phyloP scores from a whole-genome alignment of 2,888 invertebrate species.

The Brachylomia viminalis region DNA sequence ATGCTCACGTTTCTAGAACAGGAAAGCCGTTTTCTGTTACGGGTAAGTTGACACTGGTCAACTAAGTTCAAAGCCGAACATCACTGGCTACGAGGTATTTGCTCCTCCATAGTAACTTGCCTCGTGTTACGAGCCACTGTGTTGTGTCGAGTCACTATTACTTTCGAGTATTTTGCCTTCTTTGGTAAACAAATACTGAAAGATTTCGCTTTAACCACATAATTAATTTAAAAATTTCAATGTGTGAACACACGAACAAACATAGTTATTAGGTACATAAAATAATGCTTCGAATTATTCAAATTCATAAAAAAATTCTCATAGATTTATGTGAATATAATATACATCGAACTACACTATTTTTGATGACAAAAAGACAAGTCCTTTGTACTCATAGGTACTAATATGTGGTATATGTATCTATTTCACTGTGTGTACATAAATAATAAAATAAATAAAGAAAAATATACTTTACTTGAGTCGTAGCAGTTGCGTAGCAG shows the following conservation, averaged over 20 bases:
- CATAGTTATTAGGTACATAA: not conserved
- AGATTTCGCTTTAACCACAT: not conserved
- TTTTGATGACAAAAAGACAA: not conserved
- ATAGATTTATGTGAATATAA: too few relatives aligned
- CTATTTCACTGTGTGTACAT: too few relatives aligned
- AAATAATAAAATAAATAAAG: too few relatives aligned
- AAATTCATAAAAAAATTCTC: not conserved
- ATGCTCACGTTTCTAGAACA: not conserved
- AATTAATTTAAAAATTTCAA: not conserved
- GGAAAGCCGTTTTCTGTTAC: not conserved
- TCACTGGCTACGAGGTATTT: not conserved
- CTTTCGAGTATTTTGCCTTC: conserved; percentile 3
- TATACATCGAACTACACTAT: not conserved
- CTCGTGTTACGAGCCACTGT: not conserved
- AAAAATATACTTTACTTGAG: not conserved
- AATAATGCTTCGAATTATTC: not conserved
- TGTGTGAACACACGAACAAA: not conserved
- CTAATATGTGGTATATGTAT: too few relatives aligned
- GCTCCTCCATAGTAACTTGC: not conserved
- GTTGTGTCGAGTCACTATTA: conserved; percentile 24
- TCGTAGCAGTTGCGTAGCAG: not conserved
- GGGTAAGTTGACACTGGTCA: not conserved
- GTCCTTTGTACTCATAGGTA: too few relatives aligned
- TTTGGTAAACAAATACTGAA: not conserved
- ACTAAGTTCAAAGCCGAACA: conserved; percentile 11